Conservation (phyloP, 2,113 vertebrate genomes). For the Rhinopithecus roxellana region DNA sequence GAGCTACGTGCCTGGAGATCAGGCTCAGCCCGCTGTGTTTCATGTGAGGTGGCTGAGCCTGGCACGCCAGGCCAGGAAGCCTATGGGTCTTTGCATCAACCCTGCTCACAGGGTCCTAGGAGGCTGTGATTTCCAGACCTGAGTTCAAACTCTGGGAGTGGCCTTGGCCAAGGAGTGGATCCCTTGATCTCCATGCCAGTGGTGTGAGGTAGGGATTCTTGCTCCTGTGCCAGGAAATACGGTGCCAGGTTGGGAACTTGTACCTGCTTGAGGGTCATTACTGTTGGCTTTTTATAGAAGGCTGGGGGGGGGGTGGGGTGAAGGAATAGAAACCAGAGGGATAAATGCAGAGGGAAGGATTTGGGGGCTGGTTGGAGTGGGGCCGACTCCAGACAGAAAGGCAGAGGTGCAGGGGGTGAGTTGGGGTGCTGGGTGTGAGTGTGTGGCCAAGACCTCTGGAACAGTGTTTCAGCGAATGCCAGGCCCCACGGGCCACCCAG, state of each 20-base stretch:
- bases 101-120: not conserved
- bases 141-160: not conserved
- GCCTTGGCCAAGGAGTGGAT: not conserved
- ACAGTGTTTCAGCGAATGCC: not conserved
- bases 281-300: not conserved
- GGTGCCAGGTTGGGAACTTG: not conserved
- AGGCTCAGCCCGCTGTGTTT: fast-evolving
- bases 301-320: too few relatives aligned
- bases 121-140: not conserved
- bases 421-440: not conserved
- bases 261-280: not conserved
- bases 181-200: too few relatives aligned
- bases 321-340: not conserved
- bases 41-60: not conserved
- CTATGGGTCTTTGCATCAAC: not conserved
- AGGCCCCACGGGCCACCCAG: not conserved
- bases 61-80: fast-evolving
- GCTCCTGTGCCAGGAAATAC: not conserved
- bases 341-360: not conserved
- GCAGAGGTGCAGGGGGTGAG: not conserved
- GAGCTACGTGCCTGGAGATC: fast-evolving
- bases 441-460: too few relatives aligned
- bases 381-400: not conserved
- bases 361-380: not conserved
- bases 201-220: not conserved